phyloP scores from a whole-genome alignment of 2,888 invertebrate genomes.

The Tiphia femorata region DNA sequence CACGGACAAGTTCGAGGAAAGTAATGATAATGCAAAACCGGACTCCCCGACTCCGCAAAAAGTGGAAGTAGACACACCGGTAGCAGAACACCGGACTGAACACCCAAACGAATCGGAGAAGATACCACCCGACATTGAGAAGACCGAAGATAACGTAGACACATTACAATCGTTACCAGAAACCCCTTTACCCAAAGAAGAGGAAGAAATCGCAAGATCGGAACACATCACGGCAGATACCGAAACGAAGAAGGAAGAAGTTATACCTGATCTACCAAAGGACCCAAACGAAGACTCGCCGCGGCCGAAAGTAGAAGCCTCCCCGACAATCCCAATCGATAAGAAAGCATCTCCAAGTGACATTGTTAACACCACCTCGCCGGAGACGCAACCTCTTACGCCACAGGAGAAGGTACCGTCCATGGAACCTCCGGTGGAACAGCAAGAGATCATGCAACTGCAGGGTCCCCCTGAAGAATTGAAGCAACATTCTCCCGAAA shows the following conservation, averaged over 20 bases:
- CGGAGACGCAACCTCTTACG: conserved; percentile 46
- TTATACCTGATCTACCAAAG: conserved; percentile 67
- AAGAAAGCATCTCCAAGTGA: conserved; percentile 27
- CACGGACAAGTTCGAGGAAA: conserved; percentile 26
- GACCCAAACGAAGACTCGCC: conserved; percentile 58
- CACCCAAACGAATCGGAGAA: conserved; percentile 33
- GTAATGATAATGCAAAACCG: conserved; percentile 41
- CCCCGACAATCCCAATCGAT: conserved; percentile 24
- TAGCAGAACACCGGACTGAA: conserved; percentile 24
- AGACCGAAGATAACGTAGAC: conserved; percentile 32
- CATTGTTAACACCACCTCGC: conserved; percentile 22
- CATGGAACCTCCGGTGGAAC: conserved; percentile 39
- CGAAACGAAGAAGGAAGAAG: conserved; percentile 70
- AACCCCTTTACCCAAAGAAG: conserved; percentile 40
- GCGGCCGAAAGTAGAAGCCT: conserved; percentile 36
- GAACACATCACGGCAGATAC: conserved; percentile 45
- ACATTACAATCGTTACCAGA: conserved; percentile 43
- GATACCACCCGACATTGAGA: conserved; percentile 25
- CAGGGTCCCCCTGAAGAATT: conserved; percentile 56
- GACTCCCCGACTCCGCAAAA: conserved; percentile 38
- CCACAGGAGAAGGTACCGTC: conserved; percentile 48
- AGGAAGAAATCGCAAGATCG: conserved; percentile 29
- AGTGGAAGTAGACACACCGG: conserved; percentile 56
- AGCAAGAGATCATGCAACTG: conserved; percentile 41
- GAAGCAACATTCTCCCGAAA: conserved; percentile 65